Evolutionary conservation across 2,113 vertebrate genomes (phyloP).

Genomic region (Vulpes ferrilata): DNA sequence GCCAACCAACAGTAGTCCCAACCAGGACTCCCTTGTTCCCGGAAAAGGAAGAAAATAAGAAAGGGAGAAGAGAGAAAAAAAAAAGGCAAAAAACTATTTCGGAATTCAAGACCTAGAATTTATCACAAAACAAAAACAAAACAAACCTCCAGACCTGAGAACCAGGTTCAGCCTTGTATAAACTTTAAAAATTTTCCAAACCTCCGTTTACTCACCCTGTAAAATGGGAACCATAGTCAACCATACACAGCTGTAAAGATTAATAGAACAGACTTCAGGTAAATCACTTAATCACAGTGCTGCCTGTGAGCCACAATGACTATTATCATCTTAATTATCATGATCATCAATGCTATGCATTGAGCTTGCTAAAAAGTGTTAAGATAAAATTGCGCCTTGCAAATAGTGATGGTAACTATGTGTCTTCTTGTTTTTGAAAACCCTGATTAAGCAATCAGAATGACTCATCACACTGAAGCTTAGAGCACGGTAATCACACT

Average conservation of each 20-base stretch:
- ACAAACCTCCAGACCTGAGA: neutral
- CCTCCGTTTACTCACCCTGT: neutral
- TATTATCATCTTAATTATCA: neutral
- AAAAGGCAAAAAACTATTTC: neutral
- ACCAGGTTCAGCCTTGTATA: neutral
- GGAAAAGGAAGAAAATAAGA: neutral
- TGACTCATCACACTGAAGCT: neutral
- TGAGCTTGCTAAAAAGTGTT: neutral
- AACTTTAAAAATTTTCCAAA: neutral
- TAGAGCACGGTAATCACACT: neutral
- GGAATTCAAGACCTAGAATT: neutral
- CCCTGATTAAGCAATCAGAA: slow-evolving; percentile 14
- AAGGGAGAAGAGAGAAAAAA: neutral
- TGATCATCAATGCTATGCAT: neutral
- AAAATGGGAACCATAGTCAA: neutral
- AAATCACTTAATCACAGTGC: neutral
- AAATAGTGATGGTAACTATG: neutral
- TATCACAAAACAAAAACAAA: neutral
- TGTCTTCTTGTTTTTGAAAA: slow-evolving; percentile 14
- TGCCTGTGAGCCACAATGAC: neutral
- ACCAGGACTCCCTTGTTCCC: neutral
- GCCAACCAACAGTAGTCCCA: neutral
- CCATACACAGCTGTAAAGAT: neutral
- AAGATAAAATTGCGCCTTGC: neutral
- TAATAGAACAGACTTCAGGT: neutral